These are phyloP conservation scores for Luehdorfia chinensis DNA, from an alignment of 1,140 invertebrate genomes.

Conservation along the genomic window DNA sequence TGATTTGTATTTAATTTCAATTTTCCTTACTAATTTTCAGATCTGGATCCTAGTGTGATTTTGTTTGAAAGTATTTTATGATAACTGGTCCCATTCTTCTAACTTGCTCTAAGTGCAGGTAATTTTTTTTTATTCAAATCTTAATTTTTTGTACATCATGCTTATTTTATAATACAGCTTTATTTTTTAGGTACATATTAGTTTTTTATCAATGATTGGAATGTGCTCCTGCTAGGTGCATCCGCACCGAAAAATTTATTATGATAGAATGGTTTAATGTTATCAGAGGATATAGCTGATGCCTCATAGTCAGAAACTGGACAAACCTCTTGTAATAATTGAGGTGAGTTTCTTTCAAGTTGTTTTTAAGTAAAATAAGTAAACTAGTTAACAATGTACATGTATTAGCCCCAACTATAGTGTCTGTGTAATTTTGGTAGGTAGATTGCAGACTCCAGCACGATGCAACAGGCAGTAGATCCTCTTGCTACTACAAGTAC, in stretches of 20 bases:
- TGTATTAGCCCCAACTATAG: too few relatives aligned
- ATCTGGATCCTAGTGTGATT: constrained; percentile 10
- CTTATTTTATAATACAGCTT: too few relatives aligned
- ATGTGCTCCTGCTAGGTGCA: constrained; percentile 58
- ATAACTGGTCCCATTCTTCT: background rate
- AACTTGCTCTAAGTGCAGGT: background rate
- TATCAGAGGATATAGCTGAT: constrained; percentile 74
- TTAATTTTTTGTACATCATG: too few relatives aligned
- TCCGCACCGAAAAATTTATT: constrained; percentile 65
- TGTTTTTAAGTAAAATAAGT: too few relatives aligned
- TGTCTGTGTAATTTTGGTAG: constrained; percentile 62
- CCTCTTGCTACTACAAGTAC: constrained; percentile 76
- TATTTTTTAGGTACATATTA: constrained; percentile 45
- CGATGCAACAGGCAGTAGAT: constrained; percentile 77
- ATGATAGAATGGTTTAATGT: constrained; percentile 71
- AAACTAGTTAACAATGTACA: too few relatives aligned
- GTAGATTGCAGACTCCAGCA: constrained; percentile 78
- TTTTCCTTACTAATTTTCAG: constrained; percentile 9
- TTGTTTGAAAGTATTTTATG: constrained; percentile 6
- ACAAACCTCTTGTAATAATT: constrained; percentile 77
- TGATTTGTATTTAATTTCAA: too few relatives aligned
- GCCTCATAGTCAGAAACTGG: constrained; percentile 76
- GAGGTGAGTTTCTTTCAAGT: constrained; percentile 57
- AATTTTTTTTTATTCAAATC: too few relatives aligned
- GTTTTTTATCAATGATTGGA: constrained; percentile 45